Conservation (phyloP, 2,797 vertebrate genomes). For the Enteromius treurensis region DNA sequence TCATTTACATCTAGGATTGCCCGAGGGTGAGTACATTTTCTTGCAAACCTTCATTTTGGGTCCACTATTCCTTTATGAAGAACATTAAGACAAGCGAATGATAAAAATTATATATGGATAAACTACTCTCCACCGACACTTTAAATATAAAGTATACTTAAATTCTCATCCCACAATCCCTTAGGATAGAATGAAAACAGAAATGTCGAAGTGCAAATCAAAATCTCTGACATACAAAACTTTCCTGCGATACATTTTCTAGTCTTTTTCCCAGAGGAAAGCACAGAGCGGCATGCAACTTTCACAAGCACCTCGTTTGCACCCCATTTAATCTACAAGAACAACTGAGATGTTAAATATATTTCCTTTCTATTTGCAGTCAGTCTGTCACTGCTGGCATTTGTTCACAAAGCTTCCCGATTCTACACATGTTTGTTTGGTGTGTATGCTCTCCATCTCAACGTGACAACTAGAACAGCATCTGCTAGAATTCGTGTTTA, state of each 20-base stretch:
- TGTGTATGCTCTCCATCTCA: background rate
- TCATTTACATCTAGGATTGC: background rate
- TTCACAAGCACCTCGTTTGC: constrained; percentile 1
- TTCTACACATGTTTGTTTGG: constrained; percentile 2
- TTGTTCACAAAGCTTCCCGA: constrained; percentile 1
- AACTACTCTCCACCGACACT: background rate
- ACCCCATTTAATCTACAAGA: background rate
- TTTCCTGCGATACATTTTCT: background rate
- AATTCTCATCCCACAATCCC: background rate
- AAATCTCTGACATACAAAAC: constrained; percentile 1
- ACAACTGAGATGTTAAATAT: background rate
- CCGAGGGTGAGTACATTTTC: background rate
- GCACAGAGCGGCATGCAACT: background rate
- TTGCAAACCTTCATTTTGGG: background rate
- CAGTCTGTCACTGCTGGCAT: background rate
- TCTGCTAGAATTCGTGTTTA: background rate
- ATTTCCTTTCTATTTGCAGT: background rate
- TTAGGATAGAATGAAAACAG: background rate
- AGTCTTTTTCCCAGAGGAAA: background rate
- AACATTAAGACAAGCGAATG: background rate
- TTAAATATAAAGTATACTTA: background rate
- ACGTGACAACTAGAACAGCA: constrained; percentile 10
- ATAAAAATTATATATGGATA: background rate
- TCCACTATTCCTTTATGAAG: background rate
- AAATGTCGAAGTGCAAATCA: background rate